Evolutionary conservation across 2,888 invertebrate genomes (phyloP).

Genomic region (Dolomedes plantarius): DNA sequence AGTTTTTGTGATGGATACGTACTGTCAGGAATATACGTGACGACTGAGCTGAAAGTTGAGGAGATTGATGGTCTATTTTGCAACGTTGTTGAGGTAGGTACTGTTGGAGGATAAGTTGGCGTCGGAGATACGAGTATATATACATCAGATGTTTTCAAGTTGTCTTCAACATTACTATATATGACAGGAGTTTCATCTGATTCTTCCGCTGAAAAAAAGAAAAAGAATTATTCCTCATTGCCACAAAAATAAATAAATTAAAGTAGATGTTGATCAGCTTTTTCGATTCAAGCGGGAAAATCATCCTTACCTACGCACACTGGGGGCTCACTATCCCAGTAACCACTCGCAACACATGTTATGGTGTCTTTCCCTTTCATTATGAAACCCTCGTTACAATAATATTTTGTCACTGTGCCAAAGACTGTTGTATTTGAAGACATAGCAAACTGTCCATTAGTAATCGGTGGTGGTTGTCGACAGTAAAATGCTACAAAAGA

Average conservation of each 20-base stretch:
- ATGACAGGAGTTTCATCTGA: neutral
- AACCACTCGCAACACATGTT: conserved; percentile 85
- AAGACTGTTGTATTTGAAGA: conserved; percentile 78
- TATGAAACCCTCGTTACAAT: conserved; percentile 83
- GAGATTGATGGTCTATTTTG: conserved; percentile 15
- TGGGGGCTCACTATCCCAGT: conserved; percentile 87
- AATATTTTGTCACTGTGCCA: conserved; percentile 86
- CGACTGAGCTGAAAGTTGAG: conserved; percentile 17
- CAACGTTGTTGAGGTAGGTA: conserved; percentile 7
- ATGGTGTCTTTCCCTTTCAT: conserved; percentile 83
- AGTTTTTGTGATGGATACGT: conserved; percentile 18
- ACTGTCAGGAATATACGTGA: conserved; percentile 49
- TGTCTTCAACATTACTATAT: conserved; percentile 12
- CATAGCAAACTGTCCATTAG: conserved; percentile 79
- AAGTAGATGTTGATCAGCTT: too few relatives aligned
- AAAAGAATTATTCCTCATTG: neutral
- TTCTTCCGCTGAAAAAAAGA: conserved; percentile 25
- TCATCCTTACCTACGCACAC: conserved; percentile 79
- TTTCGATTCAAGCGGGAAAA: too few relatives aligned
- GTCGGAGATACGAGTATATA: neutral
- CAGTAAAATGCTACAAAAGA: conserved; percentile 82
- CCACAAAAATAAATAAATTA: too few relatives aligned
- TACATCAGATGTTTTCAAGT: neutral
- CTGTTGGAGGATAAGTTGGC: neutral
- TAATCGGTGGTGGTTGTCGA: conserved; percentile 82